Evolutionary conservation across 2,888 invertebrate genomes (phyloP).

Genomic region (Tinea semifulvella): DNA sequence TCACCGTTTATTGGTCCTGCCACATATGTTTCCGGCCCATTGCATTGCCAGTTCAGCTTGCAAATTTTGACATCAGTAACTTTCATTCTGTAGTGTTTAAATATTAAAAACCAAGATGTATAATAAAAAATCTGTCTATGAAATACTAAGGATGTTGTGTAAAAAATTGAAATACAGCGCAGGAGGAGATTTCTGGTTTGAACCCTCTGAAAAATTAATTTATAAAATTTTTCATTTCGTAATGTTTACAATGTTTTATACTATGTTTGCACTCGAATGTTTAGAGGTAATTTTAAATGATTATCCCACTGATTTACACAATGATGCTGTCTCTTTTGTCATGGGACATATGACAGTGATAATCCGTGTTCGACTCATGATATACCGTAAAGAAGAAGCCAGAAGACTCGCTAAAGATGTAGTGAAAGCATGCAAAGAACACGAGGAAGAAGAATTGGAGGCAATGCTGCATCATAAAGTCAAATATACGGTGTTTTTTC

Average conservation of each 20-base stretch:
- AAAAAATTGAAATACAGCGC: background rate
- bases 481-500: slow-evolving; percentile 31
- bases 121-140: background rate
- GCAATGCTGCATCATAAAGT: slow-evolving; percentile 38
- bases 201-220: background rate
- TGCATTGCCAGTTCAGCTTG: too few relatives aligned
- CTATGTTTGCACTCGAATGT: background rate
- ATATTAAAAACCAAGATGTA: background rate
- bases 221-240: slow-evolving; percentile 4
- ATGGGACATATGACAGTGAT: slow-evolving; percentile 3
- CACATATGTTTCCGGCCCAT: too few relatives aligned
- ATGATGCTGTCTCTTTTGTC: slow-evolving; percentile 10
- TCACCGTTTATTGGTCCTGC: too few relatives aligned
- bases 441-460: slow-evolving; percentile 36
- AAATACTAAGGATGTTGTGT: slow-evolving; percentile 9
- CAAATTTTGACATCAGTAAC: too few relatives aligned
- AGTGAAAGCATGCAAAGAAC: slow-evolving; percentile 20
- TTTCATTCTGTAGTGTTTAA: too few relatives aligned
- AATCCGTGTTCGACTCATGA: background rate
- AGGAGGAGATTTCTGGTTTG: slow-evolving; percentile 15
- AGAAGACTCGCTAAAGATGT: background rate
- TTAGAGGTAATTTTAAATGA: slow-evolving; percentile 6
- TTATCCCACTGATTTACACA: slow-evolving; percentile 15
- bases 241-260: background rate
- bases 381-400: background rate